Evolutionary conservation across 2,797 vertebrate genomes (phyloP).

Genomic region (Neosilurus mollespiculum): DNA sequence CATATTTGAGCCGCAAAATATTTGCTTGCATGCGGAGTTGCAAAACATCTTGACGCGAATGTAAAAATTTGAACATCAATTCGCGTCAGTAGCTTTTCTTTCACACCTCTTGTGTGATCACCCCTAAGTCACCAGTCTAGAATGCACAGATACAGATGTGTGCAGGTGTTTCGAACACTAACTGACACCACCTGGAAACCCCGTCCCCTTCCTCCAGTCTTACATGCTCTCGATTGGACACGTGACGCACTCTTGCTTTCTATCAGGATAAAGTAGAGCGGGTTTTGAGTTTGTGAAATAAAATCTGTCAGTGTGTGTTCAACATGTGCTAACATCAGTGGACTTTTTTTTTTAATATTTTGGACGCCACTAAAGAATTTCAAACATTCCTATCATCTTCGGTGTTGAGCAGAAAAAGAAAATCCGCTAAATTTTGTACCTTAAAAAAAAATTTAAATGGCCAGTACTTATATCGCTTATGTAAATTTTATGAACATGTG

Average conservation of each 20-base stretch:
- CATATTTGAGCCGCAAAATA: too few relatives aligned
- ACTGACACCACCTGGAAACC: neutral
- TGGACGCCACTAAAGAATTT: neutral
- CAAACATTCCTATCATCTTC: neutral
- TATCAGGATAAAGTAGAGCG: neutral
- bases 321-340: neutral
- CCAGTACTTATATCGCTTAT: neutral
- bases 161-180: neutral
- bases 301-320: neutral
- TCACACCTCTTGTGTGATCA: too few relatives aligned
- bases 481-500: neutral
- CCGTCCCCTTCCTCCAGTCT: neutral
- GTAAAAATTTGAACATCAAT: too few relatives aligned
- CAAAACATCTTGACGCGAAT: too few relatives aligned
- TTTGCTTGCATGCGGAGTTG: too few relatives aligned
- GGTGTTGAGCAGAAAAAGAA: neutral
- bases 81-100: too few relatives aligned
- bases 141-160: neutral
- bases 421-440: neutral
- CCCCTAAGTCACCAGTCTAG: neutral
- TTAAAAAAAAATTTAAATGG: neutral
- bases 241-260: neutral
- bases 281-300: neutral
- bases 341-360: neutral
- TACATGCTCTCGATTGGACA: neutral